Evolutionary conservation across 92 coral and sea anemone genomes (phyloP).

Genomic region (Heteractis magnifica): DNA sequence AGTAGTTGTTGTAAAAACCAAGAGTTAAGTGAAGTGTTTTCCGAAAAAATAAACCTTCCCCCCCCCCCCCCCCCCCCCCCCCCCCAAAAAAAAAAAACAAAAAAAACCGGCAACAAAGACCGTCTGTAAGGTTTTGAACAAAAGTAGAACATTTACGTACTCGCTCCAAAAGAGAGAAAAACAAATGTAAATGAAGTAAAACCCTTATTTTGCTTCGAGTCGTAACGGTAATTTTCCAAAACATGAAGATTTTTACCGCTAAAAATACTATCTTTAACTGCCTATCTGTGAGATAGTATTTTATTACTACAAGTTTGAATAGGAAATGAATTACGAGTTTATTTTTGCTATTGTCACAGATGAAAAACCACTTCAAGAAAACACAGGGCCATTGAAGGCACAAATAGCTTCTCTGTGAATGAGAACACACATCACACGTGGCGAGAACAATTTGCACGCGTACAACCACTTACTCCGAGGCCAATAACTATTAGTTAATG

Average conservation of each 20-base stretch:
- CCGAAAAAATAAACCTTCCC: not conserved
- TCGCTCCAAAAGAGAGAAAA: too few species aligned
- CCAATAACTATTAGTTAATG: not conserved
- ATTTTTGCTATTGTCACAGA: constrained; percentile 16
- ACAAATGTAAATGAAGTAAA: too few species aligned
- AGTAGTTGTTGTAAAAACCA: too few species aligned
- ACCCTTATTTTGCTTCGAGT: too few species aligned
- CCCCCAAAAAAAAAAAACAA: too few species aligned
- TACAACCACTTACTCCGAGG: not conserved
- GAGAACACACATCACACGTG: constrained; percentile 24
- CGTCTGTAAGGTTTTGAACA: too few species aligned
- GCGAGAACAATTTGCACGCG: constrained; percentile 20
- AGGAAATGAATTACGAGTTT: constrained; percentile 20
- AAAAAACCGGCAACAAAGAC: too few species aligned
- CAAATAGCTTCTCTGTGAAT: constrained; percentile 7
- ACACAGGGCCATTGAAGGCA: not conserved
- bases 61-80: too few species aligned
- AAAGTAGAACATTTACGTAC: too few species aligned
- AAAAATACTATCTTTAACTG: not conserved
- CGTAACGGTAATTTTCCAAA: too few species aligned
- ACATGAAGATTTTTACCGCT: too few species aligned
- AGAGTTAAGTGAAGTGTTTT: not conserved
- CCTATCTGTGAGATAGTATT: not conserved
- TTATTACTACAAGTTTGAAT: not conserved
- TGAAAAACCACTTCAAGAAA: constrained; percentile 3